Percentiles rank a stretch among this genome's conserved stretches.
phyloP scores from a whole-genome alignment of 2,797 vertebrate species.

The Bradypus variegatus region DNA sequence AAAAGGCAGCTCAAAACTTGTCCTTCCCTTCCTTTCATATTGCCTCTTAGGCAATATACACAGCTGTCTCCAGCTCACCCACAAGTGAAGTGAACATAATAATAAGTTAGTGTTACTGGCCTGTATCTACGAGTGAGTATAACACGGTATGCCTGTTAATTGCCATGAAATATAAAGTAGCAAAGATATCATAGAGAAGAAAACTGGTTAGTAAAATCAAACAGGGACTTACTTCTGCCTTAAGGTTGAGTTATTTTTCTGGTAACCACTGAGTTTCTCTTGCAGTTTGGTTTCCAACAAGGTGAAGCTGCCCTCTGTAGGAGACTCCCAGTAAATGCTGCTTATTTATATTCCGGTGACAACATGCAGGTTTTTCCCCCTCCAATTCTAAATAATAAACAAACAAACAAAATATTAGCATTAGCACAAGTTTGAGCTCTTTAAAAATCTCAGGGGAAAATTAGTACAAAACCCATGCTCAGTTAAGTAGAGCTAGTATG shows the following conservation, averaged over 20 bases:
- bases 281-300: conserved; percentile 70
- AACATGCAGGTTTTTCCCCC: neutral
- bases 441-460: conserved; percentile 17
- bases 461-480: neutral
- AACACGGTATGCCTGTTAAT: conserved; percentile 33
- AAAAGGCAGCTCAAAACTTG: conserved; percentile 60
- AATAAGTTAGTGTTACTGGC: conserved; percentile 47
- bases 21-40: conserved; percentile 63
- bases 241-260: conserved; percentile 56
- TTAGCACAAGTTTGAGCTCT: neutral
- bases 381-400: conserved; percentile 3
- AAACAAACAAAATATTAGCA: neutral
- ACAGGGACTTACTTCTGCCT: conserved; percentile 35
- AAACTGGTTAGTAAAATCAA: conserved; percentile 50
- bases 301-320: conserved; percentile 82
- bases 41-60: conserved; percentile 63
- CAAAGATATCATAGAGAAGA: conserved; percentile 52
- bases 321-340: conserved; percentile 71
- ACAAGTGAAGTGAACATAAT: conserved; percentile 50
- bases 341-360: conserved; percentile 37
- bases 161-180: conserved; percentile 61
- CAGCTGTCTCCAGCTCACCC: conserved; percentile 57
- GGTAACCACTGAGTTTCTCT: conserved; percentile 60
- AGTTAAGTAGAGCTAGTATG: neutral
- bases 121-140: conserved; percentile 51